A percentile compares a stretch with the other conserved stretches of the same genome.
Conservation (phyloP, 2,797 vertebrate species). For the Aulostomus chinensis region DNA sequence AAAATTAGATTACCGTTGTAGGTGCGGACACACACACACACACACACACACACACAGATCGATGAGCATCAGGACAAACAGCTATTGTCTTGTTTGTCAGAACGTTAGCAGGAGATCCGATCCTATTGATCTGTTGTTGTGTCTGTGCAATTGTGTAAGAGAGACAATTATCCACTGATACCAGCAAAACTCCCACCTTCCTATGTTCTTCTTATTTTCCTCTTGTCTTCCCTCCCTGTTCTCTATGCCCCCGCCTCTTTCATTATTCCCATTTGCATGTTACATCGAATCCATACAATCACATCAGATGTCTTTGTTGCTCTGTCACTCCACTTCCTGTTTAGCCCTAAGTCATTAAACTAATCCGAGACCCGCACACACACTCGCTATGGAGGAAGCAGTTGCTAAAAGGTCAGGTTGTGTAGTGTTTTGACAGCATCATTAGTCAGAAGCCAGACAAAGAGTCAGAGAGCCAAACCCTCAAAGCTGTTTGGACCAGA, state of each 20-base stretch:
- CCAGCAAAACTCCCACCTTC: too few relatives aligned
- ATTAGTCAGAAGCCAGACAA: conserved; percentile 73
- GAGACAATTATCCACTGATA: too few relatives aligned
- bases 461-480: conserved; percentile 57
- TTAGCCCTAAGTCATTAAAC: conserved; percentile 65
- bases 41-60: conserved; percentile 37
- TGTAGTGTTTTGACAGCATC: conserved; percentile 69
- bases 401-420: conserved; percentile 74
- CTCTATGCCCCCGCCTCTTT: too few relatives aligned
- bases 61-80: conserved; percentile 48
- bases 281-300: too few relatives aligned
- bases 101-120: conserved; percentile 44
- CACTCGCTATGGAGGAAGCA: conserved; percentile 46
- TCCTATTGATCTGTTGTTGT: conserved; percentile 46
- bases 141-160: conserved; percentile 10
- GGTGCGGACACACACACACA: conserved; percentile 18
- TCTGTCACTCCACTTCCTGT: conserved; percentile 28
- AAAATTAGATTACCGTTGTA: not conserved
- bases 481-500: conserved; percentile 65
- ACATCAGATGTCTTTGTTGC: too few relatives aligned
- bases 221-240: too few relatives aligned
- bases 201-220: too few relatives aligned
- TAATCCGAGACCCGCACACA: conserved; percentile 47
- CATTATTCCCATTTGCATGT: too few relatives aligned
- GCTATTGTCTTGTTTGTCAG: conserved; percentile 38